These are phyloP conservation scores for Hippopotamyrus pictus DNA, from an alignment of 2,797 vertebrate genomes.

Conservation along the genomic window DNA sequence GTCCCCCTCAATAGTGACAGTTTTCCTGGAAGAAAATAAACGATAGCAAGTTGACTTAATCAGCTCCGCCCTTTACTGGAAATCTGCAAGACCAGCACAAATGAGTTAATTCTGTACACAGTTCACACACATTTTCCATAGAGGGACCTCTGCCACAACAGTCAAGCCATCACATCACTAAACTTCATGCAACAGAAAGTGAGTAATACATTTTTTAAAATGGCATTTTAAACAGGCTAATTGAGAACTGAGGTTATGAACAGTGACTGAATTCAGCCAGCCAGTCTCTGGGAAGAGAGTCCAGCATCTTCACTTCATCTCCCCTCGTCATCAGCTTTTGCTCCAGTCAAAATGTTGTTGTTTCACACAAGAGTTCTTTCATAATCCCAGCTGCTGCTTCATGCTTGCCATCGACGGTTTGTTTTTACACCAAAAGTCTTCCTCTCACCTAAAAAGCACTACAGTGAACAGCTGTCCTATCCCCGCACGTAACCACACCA, in stretches of 20 bases:
- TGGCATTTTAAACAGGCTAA: not conserved
- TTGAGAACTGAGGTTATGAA: not conserved
- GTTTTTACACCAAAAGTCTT: not conserved
- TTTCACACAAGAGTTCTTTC: not conserved
- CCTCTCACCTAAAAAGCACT: slow-evolving; percentile 1
- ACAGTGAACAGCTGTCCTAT: not conserved
- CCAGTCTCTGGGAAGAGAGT: not conserved
- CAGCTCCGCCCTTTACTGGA: not conserved
- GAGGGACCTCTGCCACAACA: not conserved
- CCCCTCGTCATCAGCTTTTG: not conserved
- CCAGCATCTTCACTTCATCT: not conserved
- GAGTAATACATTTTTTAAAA: not conserved
- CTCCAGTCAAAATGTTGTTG: not conserved
- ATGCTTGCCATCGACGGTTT: not conserved
- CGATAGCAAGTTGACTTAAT: not conserved
- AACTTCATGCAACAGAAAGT: not conserved
- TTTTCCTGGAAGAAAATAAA: not conserved
- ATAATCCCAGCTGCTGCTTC: not conserved
- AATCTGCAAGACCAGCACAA: not conserved
- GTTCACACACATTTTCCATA: not conserved
- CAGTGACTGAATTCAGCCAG: not conserved
- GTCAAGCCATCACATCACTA: not conserved
- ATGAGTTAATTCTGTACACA: not conserved
- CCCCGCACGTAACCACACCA: not conserved
- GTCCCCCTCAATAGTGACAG: not conserved